Percentiles rank a stretch among this genome's conserved stretches.
Evolutionary conservation across 2,888 invertebrate genomes (phyloP).

Genomic region (Xanthia togata): DNA sequence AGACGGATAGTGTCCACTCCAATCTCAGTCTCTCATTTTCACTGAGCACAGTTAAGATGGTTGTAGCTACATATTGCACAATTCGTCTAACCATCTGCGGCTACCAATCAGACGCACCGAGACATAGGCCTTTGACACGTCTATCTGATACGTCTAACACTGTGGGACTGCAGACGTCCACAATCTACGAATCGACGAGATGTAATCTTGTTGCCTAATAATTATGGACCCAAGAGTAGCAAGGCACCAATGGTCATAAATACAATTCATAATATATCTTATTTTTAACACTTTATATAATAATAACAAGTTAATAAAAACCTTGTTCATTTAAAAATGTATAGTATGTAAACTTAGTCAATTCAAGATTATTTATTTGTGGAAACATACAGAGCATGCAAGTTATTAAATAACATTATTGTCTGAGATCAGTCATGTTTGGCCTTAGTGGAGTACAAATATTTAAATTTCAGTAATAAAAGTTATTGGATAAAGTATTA

Average conservation of each 20-base stretch:
- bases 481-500: too few relatives aligned
- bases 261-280: too few relatives aligned
- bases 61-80: not conserved
- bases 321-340: not conserved
- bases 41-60: not conserved
- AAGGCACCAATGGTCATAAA: not conserved
- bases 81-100: slow-evolving; percentile 20
- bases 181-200: not conserved
- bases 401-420: too few relatives aligned
- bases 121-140: slow-evolving; percentile 5
- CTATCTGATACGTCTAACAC: not conserved
- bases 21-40: not conserved
- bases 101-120: slow-evolving; percentile 26
- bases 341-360: not conserved
- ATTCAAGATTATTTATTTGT: too few relatives aligned
- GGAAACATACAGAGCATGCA: too few relatives aligned
- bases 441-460: too few relatives aligned
- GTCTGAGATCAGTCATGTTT: too few relatives aligned
- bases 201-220: not conserved
- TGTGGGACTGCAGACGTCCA: not conserved
- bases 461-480: too few relatives aligned
- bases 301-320: not conserved
- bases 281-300: not conserved
- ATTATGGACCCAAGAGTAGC: not conserved
- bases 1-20: too few relatives aligned